Percentiles rank a stretch among this genome's conserved stretches.
Conservation (phyloP, 2,113 vertebrate species). For the Galeopterus variegatus region DNA sequence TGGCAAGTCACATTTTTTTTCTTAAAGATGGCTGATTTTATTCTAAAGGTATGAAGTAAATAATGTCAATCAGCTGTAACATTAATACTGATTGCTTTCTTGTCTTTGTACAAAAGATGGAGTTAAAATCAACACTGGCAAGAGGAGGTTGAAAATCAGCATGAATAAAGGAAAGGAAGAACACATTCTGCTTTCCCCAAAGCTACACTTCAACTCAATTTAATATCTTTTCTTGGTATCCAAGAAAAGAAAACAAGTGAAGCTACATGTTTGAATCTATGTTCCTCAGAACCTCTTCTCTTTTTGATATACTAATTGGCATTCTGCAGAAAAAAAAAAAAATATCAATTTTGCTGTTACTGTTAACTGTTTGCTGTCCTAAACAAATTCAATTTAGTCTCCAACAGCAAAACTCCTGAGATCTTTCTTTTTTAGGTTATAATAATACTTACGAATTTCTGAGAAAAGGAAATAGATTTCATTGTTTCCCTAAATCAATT, state of each 20-base stretch:
- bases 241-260: neutral
- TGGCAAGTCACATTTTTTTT: neutral
- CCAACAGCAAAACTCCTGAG: neutral
- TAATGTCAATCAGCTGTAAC: neutral
- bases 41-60: neutral
- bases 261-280: neutral
- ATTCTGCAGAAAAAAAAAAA: neutral
- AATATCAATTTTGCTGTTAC: neutral
- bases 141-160: neutral
- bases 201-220: neutral
- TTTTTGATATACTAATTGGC: neutral
- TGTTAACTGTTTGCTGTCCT: neutral
- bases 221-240: neutral
- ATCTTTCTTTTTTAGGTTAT: neutral
- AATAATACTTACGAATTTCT: neutral
- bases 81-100: neutral
- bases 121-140: neutral
- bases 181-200: neutral
- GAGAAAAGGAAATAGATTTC: neutral
- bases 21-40: neutral
- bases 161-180: neutral
- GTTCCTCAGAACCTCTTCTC: neutral
- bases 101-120: neutral
- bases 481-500: neutral
- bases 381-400: neutral